These are phyloP conservation scores for Hyppa rectilinea DNA, from an alignment of 2,888 invertebrate species.

Conservation along the genomic window DNA sequence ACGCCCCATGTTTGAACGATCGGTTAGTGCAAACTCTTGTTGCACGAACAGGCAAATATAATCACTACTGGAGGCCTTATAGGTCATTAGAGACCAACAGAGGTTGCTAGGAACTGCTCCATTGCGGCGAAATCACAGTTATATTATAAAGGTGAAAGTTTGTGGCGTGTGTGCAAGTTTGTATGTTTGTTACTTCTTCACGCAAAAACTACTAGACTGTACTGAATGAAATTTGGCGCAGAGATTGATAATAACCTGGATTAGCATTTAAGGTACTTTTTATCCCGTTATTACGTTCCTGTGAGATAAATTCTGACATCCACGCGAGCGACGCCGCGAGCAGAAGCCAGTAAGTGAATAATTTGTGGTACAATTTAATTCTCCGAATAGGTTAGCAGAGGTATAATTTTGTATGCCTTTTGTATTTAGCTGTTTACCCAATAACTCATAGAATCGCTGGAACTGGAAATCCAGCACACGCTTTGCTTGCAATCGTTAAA, in stretches of 20 bases:
- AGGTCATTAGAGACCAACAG: neutral
- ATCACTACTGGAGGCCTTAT: neutral
- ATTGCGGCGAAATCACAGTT: neutral
- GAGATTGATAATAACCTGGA: too few relatives aligned
- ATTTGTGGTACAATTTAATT: conserved; percentile 6
- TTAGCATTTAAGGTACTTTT: too few relatives aligned
- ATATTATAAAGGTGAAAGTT: too few relatives aligned
- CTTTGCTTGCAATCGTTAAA: neutral
- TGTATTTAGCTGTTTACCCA: conserved; percentile 2
- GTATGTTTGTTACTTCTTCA: too few relatives aligned
- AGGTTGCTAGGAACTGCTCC: neutral
- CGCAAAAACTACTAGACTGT: too few relatives aligned
- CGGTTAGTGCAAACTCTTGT: conserved; percentile 36
- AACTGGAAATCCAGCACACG: neutral
- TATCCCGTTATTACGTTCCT: too few relatives aligned
- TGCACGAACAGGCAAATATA: conserved; percentile 25
- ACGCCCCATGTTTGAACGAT: conserved; percentile 29
- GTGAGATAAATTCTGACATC: too few relatives aligned
- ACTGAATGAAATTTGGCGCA: too few relatives aligned
- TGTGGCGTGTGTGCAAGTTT: too few relatives aligned
- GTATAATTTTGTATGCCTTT: neutral
- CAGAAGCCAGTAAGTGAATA: too few relatives aligned
- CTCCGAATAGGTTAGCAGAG: neutral
- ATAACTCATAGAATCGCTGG: neutral
- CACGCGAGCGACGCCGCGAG: too few relatives aligned